Evolutionary conservation across 2,113 vertebrate genomes (phyloP).

Genomic region (Dendrocopos noguchii): DNA sequence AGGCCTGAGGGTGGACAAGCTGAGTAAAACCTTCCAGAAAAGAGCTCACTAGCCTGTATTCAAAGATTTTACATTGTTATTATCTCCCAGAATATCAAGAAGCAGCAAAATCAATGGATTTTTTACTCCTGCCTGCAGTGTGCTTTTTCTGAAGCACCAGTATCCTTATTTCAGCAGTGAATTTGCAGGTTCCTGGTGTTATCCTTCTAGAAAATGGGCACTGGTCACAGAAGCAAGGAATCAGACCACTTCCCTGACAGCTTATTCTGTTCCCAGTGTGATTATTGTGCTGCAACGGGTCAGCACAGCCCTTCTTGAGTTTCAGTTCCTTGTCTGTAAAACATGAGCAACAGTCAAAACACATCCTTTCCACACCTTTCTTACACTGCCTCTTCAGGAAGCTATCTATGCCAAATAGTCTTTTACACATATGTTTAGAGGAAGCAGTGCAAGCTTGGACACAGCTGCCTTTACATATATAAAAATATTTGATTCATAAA

Average conservation of each 20-base stretch:
- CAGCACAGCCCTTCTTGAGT: not conserved
- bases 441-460: not conserved
- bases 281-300: not conserved
- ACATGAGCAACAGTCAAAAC: not conserved
- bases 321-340: not conserved
- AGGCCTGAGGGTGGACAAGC: fast-evolving
- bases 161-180: not conserved
- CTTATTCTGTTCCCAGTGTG: not conserved
- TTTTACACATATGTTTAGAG: not conserved
- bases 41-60: not conserved
- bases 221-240: not conserved
- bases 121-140: not conserved
- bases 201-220: not conserved
- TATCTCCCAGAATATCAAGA: not conserved
- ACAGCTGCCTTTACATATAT: not conserved
- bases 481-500: not conserved
- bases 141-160: not conserved
- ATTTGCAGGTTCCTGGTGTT: not conserved
- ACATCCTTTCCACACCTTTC: not conserved
- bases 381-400: not conserved
- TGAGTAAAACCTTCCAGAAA: not conserved
- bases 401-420: not conserved
- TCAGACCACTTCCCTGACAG: not conserved
- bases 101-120: not conserved
- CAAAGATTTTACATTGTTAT: not conserved